These are phyloP conservation scores for Synergus laeviventris DNA, from an alignment of 2,888 invertebrate genomes.

Conservation along the genomic window DNA sequence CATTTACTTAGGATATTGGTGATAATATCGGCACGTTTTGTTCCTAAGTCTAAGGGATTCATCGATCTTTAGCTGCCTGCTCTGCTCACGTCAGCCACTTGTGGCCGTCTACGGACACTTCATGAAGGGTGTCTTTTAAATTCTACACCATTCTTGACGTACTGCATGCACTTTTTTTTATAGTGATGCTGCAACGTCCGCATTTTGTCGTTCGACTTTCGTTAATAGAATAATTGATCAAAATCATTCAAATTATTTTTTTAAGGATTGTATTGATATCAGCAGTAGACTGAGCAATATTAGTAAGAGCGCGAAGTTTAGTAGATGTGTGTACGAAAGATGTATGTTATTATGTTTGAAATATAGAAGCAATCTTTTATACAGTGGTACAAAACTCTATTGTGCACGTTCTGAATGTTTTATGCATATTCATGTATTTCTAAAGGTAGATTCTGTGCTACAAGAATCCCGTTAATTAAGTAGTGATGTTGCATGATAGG, in stretches of 20 bases:
- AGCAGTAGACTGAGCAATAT: neutral
- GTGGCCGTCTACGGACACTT: slow-evolving; percentile 65
- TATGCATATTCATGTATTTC: slow-evolving; percentile 1
- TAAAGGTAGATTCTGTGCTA: neutral
- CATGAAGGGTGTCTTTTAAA: slow-evolving; percentile 54
- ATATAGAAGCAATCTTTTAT: neutral
- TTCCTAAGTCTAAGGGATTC: slow-evolving; percentile 56
- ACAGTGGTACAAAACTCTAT: slow-evolving; percentile 6
- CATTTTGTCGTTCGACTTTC: neutral
- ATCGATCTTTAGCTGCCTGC: slow-evolving; percentile 63
- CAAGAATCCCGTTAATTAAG: slow-evolving; percentile 15
- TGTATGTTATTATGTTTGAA: slow-evolving; percentile 5
- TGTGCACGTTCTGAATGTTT: slow-evolving; percentile 16
- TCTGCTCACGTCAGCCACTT: slow-evolving; percentile 69
- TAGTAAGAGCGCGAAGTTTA: neutral
- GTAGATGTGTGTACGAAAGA: neutral
- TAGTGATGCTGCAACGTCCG: neutral
- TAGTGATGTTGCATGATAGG: slow-evolving; percentile 1
- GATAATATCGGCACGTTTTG: slow-evolving; percentile 50
- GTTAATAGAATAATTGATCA: neutral
- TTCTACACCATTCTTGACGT: neutral
- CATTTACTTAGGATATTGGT: neutral
- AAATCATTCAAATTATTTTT: neutral
- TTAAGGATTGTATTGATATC: neutral
- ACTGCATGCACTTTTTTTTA: neutral